These are phyloP conservation scores for Dreissena polymorpha DNA, from an alignment of 1,140 invertebrate genomes.

Conservation along the genomic window DNA sequence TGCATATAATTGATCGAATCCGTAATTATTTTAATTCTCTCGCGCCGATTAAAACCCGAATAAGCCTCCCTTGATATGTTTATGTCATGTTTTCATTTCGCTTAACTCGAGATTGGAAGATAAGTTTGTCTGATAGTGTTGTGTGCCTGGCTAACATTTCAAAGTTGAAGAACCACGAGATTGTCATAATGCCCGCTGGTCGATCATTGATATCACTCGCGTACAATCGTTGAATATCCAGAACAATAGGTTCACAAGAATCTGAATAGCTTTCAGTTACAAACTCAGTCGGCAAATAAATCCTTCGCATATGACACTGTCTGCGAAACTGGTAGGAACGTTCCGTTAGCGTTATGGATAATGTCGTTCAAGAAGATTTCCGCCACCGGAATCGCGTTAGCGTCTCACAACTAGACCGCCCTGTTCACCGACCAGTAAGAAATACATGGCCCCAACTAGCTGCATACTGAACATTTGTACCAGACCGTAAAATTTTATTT, in stretches of 20 bases:
- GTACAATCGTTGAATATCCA: constrained; percentile 38
- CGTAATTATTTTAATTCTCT: neutral
- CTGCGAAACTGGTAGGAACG: constrained; percentile 8
- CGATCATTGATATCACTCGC: constrained; percentile 38
- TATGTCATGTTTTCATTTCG: neutral
- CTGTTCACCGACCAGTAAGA: neutral
- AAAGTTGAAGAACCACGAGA: constrained; percentile 44
- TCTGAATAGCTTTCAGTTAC: neutral
- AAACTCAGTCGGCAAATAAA: constrained; percentile 23
- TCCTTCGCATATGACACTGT: neutral
- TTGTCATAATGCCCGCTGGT: constrained; percentile 44
- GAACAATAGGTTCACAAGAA: constrained; percentile 4
- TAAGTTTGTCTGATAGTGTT: neutral
- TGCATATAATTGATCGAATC: neutral
- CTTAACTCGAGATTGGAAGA: neutral
- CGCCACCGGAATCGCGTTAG: neutral
- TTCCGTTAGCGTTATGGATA: neutral
- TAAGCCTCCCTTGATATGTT: neutral
- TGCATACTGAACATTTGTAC: neutral
- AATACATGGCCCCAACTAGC: neutral
- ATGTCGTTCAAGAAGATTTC: constrained; percentile 10
- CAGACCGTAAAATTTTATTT: neutral
- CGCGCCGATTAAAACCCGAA: neutral
- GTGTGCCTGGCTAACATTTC: constrained; percentile 18
- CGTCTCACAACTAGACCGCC: neutral